Evolutionary conservation across 2,888 invertebrate genomes (phyloP), one percentile per base, ranked within the genome.

Genomic region (Imbricaverruca yamaguchii): DNA sequence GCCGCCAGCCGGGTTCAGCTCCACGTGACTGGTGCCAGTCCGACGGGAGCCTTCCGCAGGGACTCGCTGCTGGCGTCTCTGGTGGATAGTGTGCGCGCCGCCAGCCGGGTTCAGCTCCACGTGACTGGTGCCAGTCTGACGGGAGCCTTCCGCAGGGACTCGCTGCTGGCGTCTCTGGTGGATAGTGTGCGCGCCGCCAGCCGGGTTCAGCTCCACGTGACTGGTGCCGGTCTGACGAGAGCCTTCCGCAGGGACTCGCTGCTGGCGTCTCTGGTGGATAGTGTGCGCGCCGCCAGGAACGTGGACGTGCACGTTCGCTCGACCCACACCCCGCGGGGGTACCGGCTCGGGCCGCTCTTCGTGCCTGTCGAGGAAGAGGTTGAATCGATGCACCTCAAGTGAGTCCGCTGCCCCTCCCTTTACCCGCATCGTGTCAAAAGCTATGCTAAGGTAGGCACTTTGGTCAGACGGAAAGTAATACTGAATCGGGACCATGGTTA

Each of bases 151-250:
- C 23, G 13, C 79, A 93, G 99, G 85, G 99, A 99, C 88, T 94
- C 98, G 0, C 88, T 99, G 82, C 88, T 99, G 83, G 98, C 99
- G 0, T 97, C 98, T 0, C 88, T 99, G 80, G 88, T 99, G 85
- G 99, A 99, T 88, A 97, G 98, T 63, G 97, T 98, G 21, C 90
- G 99, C 83, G 96, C 97, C 1, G 95, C 97, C 65, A 98, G 99
- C n/a, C n/a, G n/a, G n/a, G 39, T 39, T 39, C 4, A 39, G 39
- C 39, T 4, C 4, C 39, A 4, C 39, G 39, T 39, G 39, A 39
- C 39, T 4, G 4, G 39, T 39, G 39, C 39, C 39, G 39, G 39
- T 39, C 39, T 39, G 39, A 39, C 39, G 39, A 39, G 39, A 39
- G 39, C 39, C 39, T 39, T 53, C n/a, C 23, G 13, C 79, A 93